A percentile compares a stretch with the other conserved stretches of the same genome.
phyloP scores from a whole-genome alignment of 2,113 vertebrate species.

The Embiotoca jacksoni region DNA sequence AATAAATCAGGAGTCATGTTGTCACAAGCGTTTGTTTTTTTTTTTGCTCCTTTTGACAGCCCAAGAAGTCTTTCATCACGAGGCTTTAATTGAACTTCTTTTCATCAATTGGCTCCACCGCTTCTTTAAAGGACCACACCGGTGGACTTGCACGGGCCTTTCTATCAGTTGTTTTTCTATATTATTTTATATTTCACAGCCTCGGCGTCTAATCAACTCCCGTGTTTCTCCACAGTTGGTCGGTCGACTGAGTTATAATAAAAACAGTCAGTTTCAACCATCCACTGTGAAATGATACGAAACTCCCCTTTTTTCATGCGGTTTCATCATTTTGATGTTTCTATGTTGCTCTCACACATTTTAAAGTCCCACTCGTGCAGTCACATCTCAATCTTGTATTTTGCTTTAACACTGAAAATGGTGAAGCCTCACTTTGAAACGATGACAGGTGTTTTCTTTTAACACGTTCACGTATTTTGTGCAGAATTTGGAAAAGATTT shows the following conservation, averaged over 20 bases:
- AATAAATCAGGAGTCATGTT: slow-evolving; percentile 82
- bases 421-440: too few relatives aligned
- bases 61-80: slow-evolving; percentile 80
- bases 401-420: too few relatives aligned
- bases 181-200: slow-evolving; percentile 39
- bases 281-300: neutral
- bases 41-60: slow-evolving; percentile 66
- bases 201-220: slow-evolving; percentile 39
- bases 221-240: slow-evolving; percentile 25
- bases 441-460: too few relatives aligned
- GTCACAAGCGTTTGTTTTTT: slow-evolving; percentile 51
- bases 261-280: slow-evolving; percentile 14
- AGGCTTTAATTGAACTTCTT: slow-evolving; percentile 76
- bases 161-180: slow-evolving; percentile 38
- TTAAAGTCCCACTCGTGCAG: too few relatives aligned
- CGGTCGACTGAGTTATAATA: neutral
- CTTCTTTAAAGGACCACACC: slow-evolving; percentile 23
- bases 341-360: too few relatives aligned
- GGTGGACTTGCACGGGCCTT: slow-evolving; percentile 10
- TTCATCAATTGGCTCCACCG: slow-evolving; percentile 57
- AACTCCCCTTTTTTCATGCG: neutral
- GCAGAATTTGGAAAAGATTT: too few relatives aligned
- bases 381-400: too few relatives aligned
- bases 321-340: neutral
- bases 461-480: too few relatives aligned